Conservation (phyloP, 2,113 vertebrate species). For the Seriola rivoliana region DNA sequence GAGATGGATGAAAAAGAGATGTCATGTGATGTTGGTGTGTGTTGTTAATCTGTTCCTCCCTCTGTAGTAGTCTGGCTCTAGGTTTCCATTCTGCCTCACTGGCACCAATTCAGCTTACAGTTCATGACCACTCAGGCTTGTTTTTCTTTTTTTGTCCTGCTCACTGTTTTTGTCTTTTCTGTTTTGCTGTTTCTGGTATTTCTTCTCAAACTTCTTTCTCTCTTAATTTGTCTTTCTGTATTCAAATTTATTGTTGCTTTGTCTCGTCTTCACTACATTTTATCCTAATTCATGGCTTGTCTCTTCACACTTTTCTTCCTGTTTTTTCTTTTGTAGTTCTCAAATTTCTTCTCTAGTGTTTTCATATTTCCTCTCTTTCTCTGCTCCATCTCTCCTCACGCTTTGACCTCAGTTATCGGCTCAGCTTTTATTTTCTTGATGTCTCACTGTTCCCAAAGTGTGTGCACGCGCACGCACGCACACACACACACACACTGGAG, state of each 20-base stretch:
- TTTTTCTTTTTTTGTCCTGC: constrained; percentile 16
- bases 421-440: constrained; percentile 59
- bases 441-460: constrained; percentile 39
- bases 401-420: constrained; percentile 39
- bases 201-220: neutral
- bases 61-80: constrained; percentile 22
- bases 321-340: constrained; percentile 24
- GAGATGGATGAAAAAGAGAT: neutral
- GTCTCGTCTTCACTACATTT: neutral
- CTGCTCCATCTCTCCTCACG: constrained; percentile 12
- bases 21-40: constrained; percentile 14
- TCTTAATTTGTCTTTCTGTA: neutral
- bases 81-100: constrained; percentile 47
- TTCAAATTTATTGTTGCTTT: neutral
- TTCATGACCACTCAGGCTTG: constrained; percentile 42
- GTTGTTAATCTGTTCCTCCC: constrained; percentile 17
- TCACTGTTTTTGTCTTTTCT: constrained; percentile 13
- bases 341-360: constrained; percentile 31
- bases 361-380: constrained; percentile 42
- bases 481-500: neutral
- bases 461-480: neutral
- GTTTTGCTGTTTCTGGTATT: neutral
- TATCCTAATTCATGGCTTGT: neutral
- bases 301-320: neutral
- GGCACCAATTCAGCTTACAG: constrained; percentile 44